Base-by-base conservation (phyloP, 1,140 invertebrate genomes). In the Diuraphis noxia region DNA sequence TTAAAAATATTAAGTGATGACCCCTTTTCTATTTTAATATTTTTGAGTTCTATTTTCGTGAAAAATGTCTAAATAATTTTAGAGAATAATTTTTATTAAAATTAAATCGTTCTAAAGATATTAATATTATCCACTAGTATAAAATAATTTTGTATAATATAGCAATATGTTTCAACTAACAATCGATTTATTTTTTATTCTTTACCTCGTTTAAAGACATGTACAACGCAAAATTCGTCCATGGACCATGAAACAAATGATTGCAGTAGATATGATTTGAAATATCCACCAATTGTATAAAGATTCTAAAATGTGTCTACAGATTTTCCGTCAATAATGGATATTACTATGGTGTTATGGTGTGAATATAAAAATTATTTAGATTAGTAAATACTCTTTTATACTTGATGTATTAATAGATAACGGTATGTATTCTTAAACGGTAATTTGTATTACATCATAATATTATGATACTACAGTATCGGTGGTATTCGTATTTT, bases 351-450 rank as follows among this genome's bases (percentile, higher is more conserved):
- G 52, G 52, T 30, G 52, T 2, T 4, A 1, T 17, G 56, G 30
- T n/a, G 56, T 72, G 56, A n/a, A 72, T n/a, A 72, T n/a, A 72
- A 72, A n/a, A n/a, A n/a, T n/a, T 5, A n/a, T 72, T n/a, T n/a
- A n/a, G 56, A 72, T 72, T 72, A 72, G n/a, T 72, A 72, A n/a
- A 72, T 34, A n/a, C 10, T 72, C 30, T 72, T 72, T n/a, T 72
- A 72, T 72, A 72, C 13, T n/a, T n/a, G n/a, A n/a, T n/a, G 56
- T 17, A 72, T n/a, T 72, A n/a, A n/a, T 17, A 30, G 56, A 13
- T 63, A 63, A 85, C 30, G 30, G 82, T 84, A 82, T 21, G 25
- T 84, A n/a, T 72, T 85, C n/a, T 30, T n/a, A n/a, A 46, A 85
- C 82, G 17, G 82, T 46, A 85, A 43, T 85, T 85, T 43, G 30